phyloP scores from a whole-genome alignment of 2,797 vertebrate genomes.

The Tokudaia muenninki region DNA sequence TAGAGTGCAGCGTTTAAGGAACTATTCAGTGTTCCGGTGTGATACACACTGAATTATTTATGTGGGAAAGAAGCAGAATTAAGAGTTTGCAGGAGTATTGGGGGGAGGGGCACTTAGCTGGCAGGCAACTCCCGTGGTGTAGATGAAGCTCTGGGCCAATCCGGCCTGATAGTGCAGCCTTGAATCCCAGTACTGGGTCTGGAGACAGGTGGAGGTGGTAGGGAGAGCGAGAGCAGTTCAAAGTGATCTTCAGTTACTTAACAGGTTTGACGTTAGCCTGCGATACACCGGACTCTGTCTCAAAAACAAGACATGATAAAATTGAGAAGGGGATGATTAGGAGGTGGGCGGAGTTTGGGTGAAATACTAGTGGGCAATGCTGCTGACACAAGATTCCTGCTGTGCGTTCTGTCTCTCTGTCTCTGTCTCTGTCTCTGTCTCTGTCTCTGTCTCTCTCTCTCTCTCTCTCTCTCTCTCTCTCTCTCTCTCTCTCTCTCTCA shows the following conservation, averaged over 20 bases:
- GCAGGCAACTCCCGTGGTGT: neutral
- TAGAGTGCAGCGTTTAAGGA: neutral
- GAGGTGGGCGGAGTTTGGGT: accelerated
- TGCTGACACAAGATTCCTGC: accelerated
- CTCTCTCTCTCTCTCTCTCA: too few relatives aligned
- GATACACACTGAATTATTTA: neutral
- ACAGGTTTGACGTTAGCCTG: neutral
- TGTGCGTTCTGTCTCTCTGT: too few relatives aligned
- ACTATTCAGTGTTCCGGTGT: neutral
- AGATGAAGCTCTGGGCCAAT: neutral
- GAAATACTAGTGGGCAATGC: accelerated
- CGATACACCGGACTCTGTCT: neutral
- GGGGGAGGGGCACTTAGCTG: neutral
- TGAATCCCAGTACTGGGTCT: neutral
- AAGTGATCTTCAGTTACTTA: too few relatives aligned
- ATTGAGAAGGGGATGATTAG: too few relatives aligned
- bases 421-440: too few relatives aligned
- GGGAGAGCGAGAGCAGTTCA: neutral
- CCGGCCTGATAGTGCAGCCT: too few relatives aligned
- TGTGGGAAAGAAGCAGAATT: neutral
- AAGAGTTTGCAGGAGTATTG: neutral
- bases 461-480: too few relatives aligned
- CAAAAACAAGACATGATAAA: neutral
- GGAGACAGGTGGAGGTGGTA: neutral
- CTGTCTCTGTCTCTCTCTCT: too few relatives aligned